These are phyloP conservation scores for Psilopsiagon aymara DNA, from an alignment of 2,113 vertebrate species.

Conservation along the genomic window DNA sequence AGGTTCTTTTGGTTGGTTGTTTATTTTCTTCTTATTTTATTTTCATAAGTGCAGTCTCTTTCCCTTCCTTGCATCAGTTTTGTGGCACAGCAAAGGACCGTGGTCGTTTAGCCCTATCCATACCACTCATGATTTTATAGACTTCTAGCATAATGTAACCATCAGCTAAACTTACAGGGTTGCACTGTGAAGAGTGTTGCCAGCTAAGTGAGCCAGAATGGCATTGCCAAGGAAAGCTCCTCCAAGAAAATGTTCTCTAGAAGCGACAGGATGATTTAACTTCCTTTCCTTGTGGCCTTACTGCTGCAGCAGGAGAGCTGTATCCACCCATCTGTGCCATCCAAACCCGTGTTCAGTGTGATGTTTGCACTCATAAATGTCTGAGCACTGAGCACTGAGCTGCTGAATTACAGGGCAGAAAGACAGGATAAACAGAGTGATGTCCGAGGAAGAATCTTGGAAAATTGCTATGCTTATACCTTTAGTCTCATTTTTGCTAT, in stretches of 20 bases:
- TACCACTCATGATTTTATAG: not conserved
- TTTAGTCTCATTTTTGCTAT: not conserved
- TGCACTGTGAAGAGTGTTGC: not conserved
- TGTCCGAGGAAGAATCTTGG: not conserved
- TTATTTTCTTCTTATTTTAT: not conserved
- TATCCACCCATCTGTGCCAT: not conserved
- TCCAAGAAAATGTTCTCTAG: not conserved
- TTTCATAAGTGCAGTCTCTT: not conserved
- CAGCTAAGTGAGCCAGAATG: not conserved
- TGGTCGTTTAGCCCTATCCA: not conserved
- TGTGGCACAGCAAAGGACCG: not conserved
- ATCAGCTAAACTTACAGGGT: not conserved
- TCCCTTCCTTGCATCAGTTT: not conserved
- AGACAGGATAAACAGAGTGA: not conserved
- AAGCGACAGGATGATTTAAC: not conserved
- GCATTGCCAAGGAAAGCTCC: not conserved
- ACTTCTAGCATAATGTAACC: not conserved
- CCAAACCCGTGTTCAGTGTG: not conserved
- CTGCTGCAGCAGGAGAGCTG: not conserved
- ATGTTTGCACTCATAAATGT: not conserved
- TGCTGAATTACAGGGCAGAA: not conserved
- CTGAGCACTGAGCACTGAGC: not conserved
- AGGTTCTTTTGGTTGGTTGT: not conserved
- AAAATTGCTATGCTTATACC: not conserved
- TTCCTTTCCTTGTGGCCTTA: not conserved